phyloP scores from a whole-genome alignment of 2,113 vertebrate genomes.

The Centrocercus urophasianus region DNA sequence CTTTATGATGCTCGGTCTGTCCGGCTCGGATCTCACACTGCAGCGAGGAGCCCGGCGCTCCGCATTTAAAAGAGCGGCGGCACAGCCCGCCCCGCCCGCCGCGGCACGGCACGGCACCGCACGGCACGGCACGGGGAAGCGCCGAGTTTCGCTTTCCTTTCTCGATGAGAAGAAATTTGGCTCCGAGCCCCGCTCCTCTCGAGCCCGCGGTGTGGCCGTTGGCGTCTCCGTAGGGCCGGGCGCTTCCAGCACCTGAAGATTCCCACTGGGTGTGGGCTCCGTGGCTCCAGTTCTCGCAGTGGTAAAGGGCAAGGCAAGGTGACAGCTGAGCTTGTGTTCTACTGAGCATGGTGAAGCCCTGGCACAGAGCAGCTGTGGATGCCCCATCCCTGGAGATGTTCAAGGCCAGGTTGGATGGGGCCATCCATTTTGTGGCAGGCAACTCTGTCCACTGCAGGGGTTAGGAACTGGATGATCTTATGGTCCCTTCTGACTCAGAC shows the following conservation, averaged over 20 bases:
- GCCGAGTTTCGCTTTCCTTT: conserved; percentile 50
- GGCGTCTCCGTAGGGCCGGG: no score
- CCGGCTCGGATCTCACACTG: neutral
- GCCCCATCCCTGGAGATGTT: no score
- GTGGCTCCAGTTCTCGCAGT: neutral
- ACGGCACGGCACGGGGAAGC: neutral
- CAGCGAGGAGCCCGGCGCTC: neutral
- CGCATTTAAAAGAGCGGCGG: neutral
- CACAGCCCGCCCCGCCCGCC: rapidly evolving
- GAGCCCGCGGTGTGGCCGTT: neutral
- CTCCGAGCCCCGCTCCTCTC: neutral
- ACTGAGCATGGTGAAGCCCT: neutral
- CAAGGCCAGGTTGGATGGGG: no score
- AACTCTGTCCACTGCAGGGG: no score
- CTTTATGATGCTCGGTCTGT: no score
- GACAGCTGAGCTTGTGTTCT: neutral
- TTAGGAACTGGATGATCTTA: no score
- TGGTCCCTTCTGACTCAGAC: no score
- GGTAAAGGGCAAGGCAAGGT: neutral
- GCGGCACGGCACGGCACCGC: no score
- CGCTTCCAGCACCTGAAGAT: rapidly evolving
- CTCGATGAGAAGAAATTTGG: neutral
- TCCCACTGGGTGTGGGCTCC: neutral
- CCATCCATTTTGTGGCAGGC: no score
- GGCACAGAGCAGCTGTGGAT: no score